phyloP scores from a whole-genome alignment of 2,113 vertebrate species.

The Sisor rabdophorus region DNA sequence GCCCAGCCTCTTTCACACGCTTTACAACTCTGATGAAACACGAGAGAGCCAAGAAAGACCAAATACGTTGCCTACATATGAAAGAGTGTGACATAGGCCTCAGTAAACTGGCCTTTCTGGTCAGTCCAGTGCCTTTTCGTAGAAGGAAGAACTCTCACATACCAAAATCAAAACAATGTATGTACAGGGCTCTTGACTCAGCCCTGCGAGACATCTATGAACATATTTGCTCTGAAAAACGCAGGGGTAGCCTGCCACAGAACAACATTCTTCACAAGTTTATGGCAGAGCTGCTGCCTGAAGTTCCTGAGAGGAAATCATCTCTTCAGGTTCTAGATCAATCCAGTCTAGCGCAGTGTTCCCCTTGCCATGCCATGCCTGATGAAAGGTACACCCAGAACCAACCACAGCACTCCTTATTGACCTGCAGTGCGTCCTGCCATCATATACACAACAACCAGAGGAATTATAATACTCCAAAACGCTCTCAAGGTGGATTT shows the following conservation, averaged over 20 bases:
- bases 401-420: constrained; percentile 68
- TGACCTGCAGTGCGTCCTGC: constrained; percentile 73
- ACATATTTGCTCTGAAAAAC: constrained; percentile 80
- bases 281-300: constrained; percentile 79
- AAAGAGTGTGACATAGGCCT: constrained; percentile 74
- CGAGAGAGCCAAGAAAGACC: constrained; percentile 77
- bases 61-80: constrained; percentile 59
- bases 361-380: constrained; percentile 68
- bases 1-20: constrained; percentile 82
- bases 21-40: constrained; percentile 85
- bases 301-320: constrained; percentile 80
- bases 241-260: constrained; percentile 75
- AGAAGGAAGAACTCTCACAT: constrained; percentile 76
- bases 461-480: constrained; percentile 60
- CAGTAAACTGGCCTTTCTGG: constrained; percentile 82
- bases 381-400: constrained; percentile 72
- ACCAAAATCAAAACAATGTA: constrained; percentile 71
- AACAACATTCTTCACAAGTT: constrained; percentile 82
- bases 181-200: constrained; percentile 80
- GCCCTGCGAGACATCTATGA: constrained; percentile 84
- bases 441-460: constrained; percentile 65
- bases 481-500: constrained; percentile 77
- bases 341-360: constrained; percentile 58
- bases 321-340: constrained; percentile 69
- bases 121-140: constrained; percentile 85